Evolutionary conservation across 2,113 vertebrate species (phyloP).

Genomic region (Stegastes partitus): DNA sequence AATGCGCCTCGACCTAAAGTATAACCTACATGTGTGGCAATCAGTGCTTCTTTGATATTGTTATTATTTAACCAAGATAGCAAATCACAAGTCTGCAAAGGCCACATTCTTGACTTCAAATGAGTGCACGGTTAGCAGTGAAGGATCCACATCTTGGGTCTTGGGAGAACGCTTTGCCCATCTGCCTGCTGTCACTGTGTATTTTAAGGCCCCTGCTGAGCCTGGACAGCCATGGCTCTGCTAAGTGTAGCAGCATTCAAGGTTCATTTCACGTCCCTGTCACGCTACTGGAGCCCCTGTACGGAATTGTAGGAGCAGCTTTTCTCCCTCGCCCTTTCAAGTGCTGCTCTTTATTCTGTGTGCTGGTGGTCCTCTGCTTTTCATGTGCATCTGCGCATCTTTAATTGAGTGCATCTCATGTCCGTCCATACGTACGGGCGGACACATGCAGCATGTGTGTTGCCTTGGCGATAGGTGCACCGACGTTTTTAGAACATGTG

Average conservation of each 20-base stretch:
- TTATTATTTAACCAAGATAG: slow-evolving; percentile 40
- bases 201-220: slow-evolving; percentile 58
- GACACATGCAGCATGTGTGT: neutral
- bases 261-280: slow-evolving; percentile 74
- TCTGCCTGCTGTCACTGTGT: slow-evolving; percentile 57
- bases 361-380: slow-evolving; percentile 36
- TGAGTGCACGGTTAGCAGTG: slow-evolving; percentile 23
- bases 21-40: slow-evolving; percentile 33
- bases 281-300: slow-evolving; percentile 51
- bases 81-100: slow-evolving; percentile 40
- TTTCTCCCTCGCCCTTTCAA: slow-evolving; percentile 50
- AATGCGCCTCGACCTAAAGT: slow-evolving; percentile 11
- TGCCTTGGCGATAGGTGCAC: neutral
- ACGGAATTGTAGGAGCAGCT: slow-evolving; percentile 22
- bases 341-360: slow-evolving; percentile 27
- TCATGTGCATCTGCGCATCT: slow-evolving; percentile 16
- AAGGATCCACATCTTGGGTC: slow-evolving; percentile 47
- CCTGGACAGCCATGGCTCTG: slow-evolving; percentile 52
- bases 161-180: slow-evolving; percentile 51
- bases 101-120: slow-evolving; percentile 51
- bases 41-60: slow-evolving; percentile 34
- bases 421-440: neutral
- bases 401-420: slow-evolving; percentile 32
- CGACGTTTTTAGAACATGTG: slow-evolving; percentile 14
- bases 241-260: slow-evolving; percentile 69